Evolutionary conservation across 2,888 invertebrate species (phyloP).

Genomic region (Calephelis perditalis): DNA sequence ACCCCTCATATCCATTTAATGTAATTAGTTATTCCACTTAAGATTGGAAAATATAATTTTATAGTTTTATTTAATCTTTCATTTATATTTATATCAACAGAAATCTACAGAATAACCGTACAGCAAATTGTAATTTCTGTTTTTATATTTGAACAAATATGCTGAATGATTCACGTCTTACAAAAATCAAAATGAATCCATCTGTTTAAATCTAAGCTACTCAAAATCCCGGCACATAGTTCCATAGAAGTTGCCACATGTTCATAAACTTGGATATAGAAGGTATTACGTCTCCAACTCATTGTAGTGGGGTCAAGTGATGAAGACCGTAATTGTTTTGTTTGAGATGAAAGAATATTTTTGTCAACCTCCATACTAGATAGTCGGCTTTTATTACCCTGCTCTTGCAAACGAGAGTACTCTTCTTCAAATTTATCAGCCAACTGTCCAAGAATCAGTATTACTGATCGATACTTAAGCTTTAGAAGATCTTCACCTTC

Average conservation of each 20-base stretch:
- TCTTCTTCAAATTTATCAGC: constrained; percentile 53
- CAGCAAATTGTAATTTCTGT: too few relatives aligned
- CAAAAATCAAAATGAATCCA: constrained; percentile 68
- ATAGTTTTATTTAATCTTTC: too few relatives aligned
- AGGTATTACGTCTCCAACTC: constrained; percentile 39
- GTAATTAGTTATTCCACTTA: too few relatives aligned
- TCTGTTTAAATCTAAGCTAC: constrained; percentile 59
- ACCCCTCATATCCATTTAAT: too few relatives aligned
- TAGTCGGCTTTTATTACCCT: constrained; percentile 22
- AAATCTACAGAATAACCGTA: too few relatives aligned
- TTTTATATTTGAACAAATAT: too few relatives aligned
- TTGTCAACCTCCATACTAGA: background rate
- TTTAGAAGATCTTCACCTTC: constrained; percentile 48
- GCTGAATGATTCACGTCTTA: constrained; percentile 24
- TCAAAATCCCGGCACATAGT: constrained; percentile 52
- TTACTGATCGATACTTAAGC: constrained; percentile 51
- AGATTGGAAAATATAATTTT: too few relatives aligned
- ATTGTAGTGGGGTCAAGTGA: background rate
- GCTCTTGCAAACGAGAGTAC: constrained; percentile 36
- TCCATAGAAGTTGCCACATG: constrained; percentile 50
- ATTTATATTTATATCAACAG: too few relatives aligned
- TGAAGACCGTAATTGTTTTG: constrained; percentile 13
- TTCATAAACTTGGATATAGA: constrained; percentile 49
- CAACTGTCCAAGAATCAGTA: constrained; percentile 44
- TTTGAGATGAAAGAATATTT: constrained; percentile 13